phyloP scores from a whole-genome alignment of 1,140 invertebrate genomes.

The Zaprionus africanus region DNA sequence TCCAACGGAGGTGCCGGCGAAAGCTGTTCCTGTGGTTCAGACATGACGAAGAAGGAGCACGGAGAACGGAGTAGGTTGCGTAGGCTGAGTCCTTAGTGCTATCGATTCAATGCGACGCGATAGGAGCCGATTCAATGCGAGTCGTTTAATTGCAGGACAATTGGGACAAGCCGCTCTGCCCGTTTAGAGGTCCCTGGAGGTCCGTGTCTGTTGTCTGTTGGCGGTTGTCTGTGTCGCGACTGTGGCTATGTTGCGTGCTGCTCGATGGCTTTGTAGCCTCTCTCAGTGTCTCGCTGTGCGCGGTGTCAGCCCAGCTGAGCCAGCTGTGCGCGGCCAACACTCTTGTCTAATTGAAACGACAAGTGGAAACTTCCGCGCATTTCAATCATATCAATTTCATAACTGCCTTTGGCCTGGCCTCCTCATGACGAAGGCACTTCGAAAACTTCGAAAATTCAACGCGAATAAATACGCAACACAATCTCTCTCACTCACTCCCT shows the following conservation, averaged over 20 bases:
- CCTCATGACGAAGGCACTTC: constrained; percentile 27
- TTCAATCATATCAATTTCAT: constrained; percentile 79
- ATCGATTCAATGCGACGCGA: not conserved
- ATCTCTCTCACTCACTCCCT: not conserved
- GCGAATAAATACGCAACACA: not conserved
- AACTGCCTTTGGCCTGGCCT: constrained; percentile 34
- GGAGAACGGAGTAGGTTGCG: not conserved
- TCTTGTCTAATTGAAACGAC: constrained; percentile 63
- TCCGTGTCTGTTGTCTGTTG: constrained; percentile 24
- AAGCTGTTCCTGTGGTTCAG: constrained; percentile 45
- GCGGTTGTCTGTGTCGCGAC: constrained; percentile 43
- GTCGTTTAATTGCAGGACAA: not conserved
- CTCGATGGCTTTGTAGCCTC: constrained; percentile 29
- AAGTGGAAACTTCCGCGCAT: constrained; percentile 79
- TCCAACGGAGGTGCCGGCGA: constrained; percentile 12
- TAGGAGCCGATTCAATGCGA: not conserved
- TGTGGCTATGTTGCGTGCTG: constrained; percentile 27
- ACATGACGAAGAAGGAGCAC: not conserved
- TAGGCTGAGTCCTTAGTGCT: constrained; percentile 14
- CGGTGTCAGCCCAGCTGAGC: not conserved
- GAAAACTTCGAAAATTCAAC: constrained; percentile 5
- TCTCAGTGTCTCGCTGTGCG: too few relatives aligned
- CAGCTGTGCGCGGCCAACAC: constrained; percentile 12
- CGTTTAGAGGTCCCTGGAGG: too few relatives aligned
- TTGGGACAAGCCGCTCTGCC: not conserved